These are phyloP conservation scores for Heliconius melpomene DNA, from an alignment of 1,140 invertebrate species.

Conservation along the genomic window DNA sequence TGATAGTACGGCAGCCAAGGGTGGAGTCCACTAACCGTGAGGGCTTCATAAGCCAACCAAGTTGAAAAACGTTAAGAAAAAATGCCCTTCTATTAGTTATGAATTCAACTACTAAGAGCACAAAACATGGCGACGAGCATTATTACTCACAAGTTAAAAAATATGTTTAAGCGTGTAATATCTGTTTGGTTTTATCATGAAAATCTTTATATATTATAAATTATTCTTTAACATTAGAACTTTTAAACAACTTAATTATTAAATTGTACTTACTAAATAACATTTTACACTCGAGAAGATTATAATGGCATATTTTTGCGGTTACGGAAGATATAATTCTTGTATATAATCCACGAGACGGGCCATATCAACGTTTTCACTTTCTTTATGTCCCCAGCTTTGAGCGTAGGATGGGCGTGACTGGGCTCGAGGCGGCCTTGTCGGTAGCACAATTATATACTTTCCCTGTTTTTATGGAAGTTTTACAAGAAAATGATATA, in stretches of 20 bases:
- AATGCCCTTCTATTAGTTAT: conserved; percentile 43
- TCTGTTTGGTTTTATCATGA: neutral
- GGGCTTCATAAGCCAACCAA: conserved; percentile 40
- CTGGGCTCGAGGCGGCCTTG: conserved; percentile 56
- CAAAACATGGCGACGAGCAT: neutral
- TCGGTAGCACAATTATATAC: conserved; percentile 63
- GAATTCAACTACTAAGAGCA: conserved; percentile 18
- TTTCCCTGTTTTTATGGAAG: conserved; percentile 78
- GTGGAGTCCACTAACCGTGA: conserved; percentile 42
- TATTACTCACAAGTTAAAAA: neutral
- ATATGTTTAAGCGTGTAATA: neutral
- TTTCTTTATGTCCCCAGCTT: conserved; percentile 53
- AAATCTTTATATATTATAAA: neutral
- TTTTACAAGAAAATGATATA: conserved; percentile 55
- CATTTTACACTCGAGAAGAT: neutral
- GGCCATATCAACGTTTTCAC: conserved; percentile 55
- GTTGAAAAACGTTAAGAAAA: conserved; percentile 40
- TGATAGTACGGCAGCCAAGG: conserved; percentile 34
- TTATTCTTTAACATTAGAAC: neutral
- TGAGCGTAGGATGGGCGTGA: conserved; percentile 64
- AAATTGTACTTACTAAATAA: neutral
- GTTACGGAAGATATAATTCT: conserved; percentile 16
- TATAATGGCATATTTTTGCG: neutral
- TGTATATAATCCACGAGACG: conserved; percentile 26
- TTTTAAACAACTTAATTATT: neutral